A percentile compares a stretch with the other conserved stretches of the same genome.
phyloP scores from a whole-genome alignment of 1,140 invertebrate genomes.

The Solenopsis invicta region DNA sequence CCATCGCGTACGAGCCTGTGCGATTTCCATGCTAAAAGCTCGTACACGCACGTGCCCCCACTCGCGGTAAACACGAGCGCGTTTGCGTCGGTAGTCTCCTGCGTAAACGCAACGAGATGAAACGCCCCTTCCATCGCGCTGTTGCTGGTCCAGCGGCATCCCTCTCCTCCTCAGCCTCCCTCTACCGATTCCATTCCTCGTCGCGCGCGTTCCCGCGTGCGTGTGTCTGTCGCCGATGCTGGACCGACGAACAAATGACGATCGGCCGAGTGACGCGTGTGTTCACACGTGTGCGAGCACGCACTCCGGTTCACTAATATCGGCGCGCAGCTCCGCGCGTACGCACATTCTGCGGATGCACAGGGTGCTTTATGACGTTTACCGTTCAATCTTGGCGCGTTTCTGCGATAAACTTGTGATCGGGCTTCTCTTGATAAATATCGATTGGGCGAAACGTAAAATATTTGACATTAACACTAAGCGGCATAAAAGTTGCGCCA shows the following conservation, averaged over 20 bases:
- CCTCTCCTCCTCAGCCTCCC: background rate
- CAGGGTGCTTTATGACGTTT: background rate
- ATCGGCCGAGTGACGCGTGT: slow-evolving; percentile 55
- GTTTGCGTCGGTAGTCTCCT: slow-evolving; percentile 44
- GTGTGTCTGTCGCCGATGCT: slow-evolving; percentile 48
- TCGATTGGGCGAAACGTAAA: background rate
- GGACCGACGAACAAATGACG: slow-evolving; percentile 64
- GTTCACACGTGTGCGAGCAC: slow-evolving; percentile 66
- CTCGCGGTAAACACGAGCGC: slow-evolving; percentile 47
- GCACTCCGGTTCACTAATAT: slow-evolving; percentile 35
- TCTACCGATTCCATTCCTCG: slow-evolving; percentile 1
- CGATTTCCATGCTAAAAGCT: slow-evolving; percentile 61
- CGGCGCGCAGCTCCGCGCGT: background rate
- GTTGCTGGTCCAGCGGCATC: slow-evolving; percentile 21
- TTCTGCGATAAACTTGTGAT: background rate
- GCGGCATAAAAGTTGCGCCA: background rate
- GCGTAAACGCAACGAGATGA: slow-evolving; percentile 61
- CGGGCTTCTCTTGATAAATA: background rate
- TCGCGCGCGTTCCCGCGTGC: slow-evolving; percentile 30
- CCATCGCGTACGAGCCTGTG: background rate
- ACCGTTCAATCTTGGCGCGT: background rate
- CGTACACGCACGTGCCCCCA: slow-evolving; percentile 57
- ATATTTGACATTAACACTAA: background rate
- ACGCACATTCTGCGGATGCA: background rate
- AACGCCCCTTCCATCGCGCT: slow-evolving; percentile 21